Evolutionary conservation across 2,888 invertebrate species (phyloP).

Genomic region (Philereme transversata): DNA sequence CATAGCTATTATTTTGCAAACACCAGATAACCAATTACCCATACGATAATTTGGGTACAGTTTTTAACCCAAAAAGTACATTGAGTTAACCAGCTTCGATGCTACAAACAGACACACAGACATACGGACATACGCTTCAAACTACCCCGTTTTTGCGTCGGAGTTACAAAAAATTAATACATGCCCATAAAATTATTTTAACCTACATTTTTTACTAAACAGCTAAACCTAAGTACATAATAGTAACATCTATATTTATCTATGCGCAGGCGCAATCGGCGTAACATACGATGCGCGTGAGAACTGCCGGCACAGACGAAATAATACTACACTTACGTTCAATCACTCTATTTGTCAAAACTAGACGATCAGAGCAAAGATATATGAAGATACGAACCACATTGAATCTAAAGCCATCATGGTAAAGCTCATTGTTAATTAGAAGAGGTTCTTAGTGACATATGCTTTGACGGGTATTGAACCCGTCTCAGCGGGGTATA

Average conservation of each 20-base stretch:
- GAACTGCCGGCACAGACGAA: slow-evolving; percentile 39
- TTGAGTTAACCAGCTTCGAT: too few relatives aligned
- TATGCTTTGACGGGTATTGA: slow-evolving; percentile 61
- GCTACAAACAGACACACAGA: too few relatives aligned
- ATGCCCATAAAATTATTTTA: slow-evolving; percentile 18
- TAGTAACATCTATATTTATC: slow-evolving; percentile 30
- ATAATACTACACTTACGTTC: background rate
- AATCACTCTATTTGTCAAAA: background rate
- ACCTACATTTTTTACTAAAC: slow-evolving; percentile 7
- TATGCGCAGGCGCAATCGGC: slow-evolving; percentile 51
- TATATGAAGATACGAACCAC: background rate
- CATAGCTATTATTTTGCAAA: too few relatives aligned
- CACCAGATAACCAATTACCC: too few relatives aligned
- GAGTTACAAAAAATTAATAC: background rate
- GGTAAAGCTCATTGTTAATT: slow-evolving; percentile 1
- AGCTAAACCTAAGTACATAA: slow-evolving; percentile 29
- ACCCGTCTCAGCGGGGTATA: slow-evolving; percentile 59
- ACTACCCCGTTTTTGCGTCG: background rate
- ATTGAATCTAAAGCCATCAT: background rate
- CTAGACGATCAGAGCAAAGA: background rate
- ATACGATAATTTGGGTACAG: too few relatives aligned
- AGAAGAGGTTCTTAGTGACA: background rate
- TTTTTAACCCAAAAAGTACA: too few relatives aligned
- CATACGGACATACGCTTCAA: too few relatives aligned
- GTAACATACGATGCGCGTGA: slow-evolving; percentile 66